phyloP scores from a whole-genome alignment of 2,113 vertebrate genomes.

The Ptilonorhynchus violaceus region DNA sequence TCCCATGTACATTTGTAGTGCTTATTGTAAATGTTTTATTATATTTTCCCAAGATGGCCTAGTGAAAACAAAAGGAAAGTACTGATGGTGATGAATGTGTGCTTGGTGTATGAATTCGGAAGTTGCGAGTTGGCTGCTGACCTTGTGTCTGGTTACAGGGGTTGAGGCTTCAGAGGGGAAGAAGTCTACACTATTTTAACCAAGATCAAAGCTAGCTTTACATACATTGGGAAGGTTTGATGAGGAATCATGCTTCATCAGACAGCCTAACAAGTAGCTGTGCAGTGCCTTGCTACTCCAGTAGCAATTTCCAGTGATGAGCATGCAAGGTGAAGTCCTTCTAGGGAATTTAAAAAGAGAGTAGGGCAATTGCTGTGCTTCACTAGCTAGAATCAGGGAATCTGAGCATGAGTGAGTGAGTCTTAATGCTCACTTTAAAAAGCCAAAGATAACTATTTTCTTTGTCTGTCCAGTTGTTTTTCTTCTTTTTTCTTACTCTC shows the following conservation, averaged over 20 bases:
- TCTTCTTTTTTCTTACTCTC: neutral
- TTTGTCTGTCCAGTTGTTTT: neutral
- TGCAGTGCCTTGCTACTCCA: neutral
- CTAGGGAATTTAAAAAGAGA: neutral
- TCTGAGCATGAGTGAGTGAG: neutral
- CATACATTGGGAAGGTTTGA: neutral
- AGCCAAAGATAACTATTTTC: neutral
- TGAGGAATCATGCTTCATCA: neutral
- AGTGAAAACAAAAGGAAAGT: neutral
- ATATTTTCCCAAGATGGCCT: neutral
- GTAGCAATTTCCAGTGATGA: neutral
- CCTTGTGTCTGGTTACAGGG: neutral
- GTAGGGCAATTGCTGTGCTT: rapidly evolving
- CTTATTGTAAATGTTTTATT: neutral
- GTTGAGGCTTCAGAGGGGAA: neutral
- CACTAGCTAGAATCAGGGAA: no score
- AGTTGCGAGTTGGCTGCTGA: neutral
- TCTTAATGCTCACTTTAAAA: neutral
- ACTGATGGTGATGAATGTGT: no score
- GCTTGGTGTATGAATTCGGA: neutral
- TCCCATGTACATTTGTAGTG: neutral
- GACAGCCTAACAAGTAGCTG: neutral
- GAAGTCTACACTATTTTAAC: neutral
- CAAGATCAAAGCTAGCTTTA: neutral
- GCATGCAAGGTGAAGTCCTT: neutral